Evolutionary conservation across 2,797 vertebrate species (phyloP).

Genomic region (Phoxinus dragarum): DNA sequence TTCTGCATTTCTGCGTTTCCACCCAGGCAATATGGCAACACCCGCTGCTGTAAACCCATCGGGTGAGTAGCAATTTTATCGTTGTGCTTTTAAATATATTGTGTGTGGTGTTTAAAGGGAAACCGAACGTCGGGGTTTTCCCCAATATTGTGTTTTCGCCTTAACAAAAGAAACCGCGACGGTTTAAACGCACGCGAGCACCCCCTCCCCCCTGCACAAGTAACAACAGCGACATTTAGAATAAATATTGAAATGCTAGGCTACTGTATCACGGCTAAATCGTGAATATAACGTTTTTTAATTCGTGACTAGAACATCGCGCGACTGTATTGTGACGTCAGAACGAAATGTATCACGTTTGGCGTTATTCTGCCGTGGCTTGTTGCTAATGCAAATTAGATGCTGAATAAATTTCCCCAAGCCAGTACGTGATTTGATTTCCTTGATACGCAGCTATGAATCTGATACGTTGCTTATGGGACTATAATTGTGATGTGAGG

Average conservation of each 20-base stretch:
- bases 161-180: slow-evolving; percentile 52
- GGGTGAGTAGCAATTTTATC: slow-evolving; percentile 81
- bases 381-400: slow-evolving; percentile 54
- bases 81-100: background rate
- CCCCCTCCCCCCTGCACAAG: slow-evolving; percentile 52
- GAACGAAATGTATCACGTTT: background rate
- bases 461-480: background rate
- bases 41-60: slow-evolving; percentile 93
- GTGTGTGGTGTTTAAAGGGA: background rate
- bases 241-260: background rate
- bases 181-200: slow-evolving; percentile 59
- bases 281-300: background rate
- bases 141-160: slow-evolving; percentile 45
- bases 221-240: slow-evolving; percentile 1
- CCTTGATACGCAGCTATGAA: slow-evolving; percentile 33
- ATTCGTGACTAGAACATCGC: too few species aligned
- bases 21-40: slow-evolving; percentile 88
- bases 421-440: slow-evolving; percentile 65
- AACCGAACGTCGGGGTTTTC: background rate
- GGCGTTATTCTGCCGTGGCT: background rate
- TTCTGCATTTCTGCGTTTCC: slow-evolving; percentile 73
- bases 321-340: background rate
- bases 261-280: background rate
- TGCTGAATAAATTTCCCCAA: slow-evolving; percentile 53
- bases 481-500: background rate